Conservation (phyloP, 2,888 invertebrate genomes). For the Dryobotodes eremita region DNA sequence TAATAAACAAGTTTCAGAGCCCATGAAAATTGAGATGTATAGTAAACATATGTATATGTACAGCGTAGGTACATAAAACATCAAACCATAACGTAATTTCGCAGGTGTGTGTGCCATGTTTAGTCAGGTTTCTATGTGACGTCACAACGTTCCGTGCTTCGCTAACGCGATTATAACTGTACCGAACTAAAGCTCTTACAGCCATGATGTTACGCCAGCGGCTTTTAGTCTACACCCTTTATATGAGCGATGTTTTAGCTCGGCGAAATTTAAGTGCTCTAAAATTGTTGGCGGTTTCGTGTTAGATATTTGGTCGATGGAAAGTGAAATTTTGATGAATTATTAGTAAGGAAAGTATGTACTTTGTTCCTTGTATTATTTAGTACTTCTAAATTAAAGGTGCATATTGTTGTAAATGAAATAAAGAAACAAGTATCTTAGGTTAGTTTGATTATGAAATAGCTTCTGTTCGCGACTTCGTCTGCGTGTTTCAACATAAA, state of each 20-base stretch:
- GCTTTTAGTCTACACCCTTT: conserved; percentile 72
- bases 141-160: conserved; percentile 72
- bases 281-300: conserved; percentile 48
- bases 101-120: conserved; percentile 48
- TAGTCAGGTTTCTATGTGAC: conserved; percentile 58
- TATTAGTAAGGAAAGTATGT: not conserved
- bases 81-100: conserved; percentile 43
- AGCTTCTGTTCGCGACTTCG: no score
- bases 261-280: conserved; percentile 51
- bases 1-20: no score
- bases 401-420: not conserved
- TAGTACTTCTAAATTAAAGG: not conserved
- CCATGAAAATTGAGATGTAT: not conserved
- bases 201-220: conserved; percentile 64
- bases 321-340: conserved; percentile 8
- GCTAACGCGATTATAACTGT: conserved; percentile 85
- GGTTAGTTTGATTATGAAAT: no score
- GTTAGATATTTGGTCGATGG: conserved; percentile 3
- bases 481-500: no score
- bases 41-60: no score
- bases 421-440: not conserved
- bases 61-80: conserved; percentile 8
- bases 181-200: conserved; percentile 69
- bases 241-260: conserved; percentile 65
- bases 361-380: not conserved